These are phyloP conservation scores for Cyclura pinguis DNA, from an alignment of 2,797 vertebrate species.

Conservation along the genomic window DNA sequence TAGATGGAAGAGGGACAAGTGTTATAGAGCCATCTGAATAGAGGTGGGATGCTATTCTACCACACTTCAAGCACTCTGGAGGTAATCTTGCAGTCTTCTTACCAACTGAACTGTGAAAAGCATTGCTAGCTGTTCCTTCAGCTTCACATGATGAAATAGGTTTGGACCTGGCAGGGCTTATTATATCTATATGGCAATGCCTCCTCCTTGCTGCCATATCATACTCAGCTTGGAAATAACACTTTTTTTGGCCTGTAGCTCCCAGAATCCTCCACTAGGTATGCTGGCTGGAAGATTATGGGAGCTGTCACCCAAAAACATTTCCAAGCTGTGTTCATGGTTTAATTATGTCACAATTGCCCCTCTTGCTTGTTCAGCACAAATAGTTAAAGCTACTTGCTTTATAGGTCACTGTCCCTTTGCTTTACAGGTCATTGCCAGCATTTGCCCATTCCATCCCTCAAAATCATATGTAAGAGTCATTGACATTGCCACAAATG, in stretches of 20 bases:
- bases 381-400: neutral
- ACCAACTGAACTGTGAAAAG: neutral
- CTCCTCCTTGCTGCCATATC: neutral
- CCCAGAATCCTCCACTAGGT: too few species aligned
- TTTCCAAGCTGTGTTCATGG: too few species aligned
- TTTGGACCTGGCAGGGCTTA: neutral
- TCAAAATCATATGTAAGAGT: slow-evolving; percentile 31
- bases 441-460: slow-evolving; percentile 31
- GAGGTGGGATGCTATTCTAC: neutral
- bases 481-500: neutral
- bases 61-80: neutral
- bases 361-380: neutral
- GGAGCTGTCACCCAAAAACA: too few species aligned
- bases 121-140: neutral
- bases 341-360: neutral
- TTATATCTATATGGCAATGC: neutral
- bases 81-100: too few species aligned
- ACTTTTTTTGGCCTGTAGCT: too few species aligned
- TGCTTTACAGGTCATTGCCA: neutral
- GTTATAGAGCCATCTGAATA: neutral
- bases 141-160: neutral
- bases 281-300: too few species aligned
- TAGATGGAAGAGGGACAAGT: neutral
- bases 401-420: neutral
- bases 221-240: too few species aligned